phyloP scores from a whole-genome alignment of 2,113 vertebrate genomes.

The Heloderma charlesbogerti region DNA sequence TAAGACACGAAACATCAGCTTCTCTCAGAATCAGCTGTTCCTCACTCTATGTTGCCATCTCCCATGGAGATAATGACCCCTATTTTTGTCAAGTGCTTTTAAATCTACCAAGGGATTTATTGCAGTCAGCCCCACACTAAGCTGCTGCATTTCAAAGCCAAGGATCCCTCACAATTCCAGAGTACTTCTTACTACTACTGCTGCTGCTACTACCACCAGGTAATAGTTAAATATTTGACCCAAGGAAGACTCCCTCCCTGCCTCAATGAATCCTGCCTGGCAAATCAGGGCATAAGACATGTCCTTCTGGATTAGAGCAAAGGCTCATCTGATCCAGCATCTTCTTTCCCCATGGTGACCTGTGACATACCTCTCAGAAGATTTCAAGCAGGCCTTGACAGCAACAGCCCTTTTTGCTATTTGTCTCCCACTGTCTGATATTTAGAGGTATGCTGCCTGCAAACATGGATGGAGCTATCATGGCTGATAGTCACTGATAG shows the following conservation, averaged over 20 bases:
- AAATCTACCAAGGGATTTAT: constrained; percentile 46
- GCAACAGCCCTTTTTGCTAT: neutral
- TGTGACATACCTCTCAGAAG: neutral
- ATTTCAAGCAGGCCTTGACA: neutral
- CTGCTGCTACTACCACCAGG: neutral
- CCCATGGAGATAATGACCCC: constrained; percentile 49
- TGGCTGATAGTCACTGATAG: neutral
- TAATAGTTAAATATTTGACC: neutral
- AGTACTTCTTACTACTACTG: neutral
- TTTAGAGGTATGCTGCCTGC: neutral
- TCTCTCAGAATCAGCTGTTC: constrained; percentile 3
- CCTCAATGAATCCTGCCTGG: neutral
- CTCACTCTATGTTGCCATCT: constrained; percentile 50
- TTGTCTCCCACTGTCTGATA: neutral
- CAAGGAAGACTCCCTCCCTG: neutral
- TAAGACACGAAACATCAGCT: neutral
- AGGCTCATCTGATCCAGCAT: neutral
- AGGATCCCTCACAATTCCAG: constrained; percentile 19
- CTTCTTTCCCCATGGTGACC: neutral
- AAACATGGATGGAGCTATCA: neutral
- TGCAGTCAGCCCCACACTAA: neutral
- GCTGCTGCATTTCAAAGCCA: neutral
- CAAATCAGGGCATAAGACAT: neutral
- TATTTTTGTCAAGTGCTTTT: constrained; percentile 44
- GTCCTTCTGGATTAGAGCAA: neutral